Base-by-base conservation (phyloP, 1,140 invertebrate genomes). In the Spodoptera frugiperda region DNA sequence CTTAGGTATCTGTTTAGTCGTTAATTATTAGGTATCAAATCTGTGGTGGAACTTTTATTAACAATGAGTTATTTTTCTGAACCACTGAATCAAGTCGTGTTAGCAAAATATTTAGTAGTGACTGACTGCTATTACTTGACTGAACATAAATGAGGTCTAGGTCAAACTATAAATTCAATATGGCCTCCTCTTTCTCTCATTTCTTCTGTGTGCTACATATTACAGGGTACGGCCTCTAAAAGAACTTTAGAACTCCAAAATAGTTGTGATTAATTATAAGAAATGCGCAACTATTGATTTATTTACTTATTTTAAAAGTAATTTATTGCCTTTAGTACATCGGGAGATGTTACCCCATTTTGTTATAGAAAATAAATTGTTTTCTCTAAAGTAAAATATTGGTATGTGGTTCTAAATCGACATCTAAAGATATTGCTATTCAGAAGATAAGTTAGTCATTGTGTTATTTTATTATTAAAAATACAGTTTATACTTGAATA, bases 211-310 rank as follows among this genome's bases (percentile, higher is more conserved):
- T 67, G 63, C 63, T 17, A n/a, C 25, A 12, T 44, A 63, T 17
- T 63, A 51, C 70, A 73, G 70, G 70, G 68, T 71, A 71, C 19
- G 21, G 54, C 51, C 33, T 61, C 55, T 65, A 71, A 15, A n/a
- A 73, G 10, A 65, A 33, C 19, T 61, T 55, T 15, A 17, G 46
- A 76, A 76, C 59, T 65, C 74, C 61, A 76, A 48, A 44, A 48
- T 76, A 76, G 74, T 61, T 76, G 74, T 76, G 74, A 76, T 61
- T 76, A 76, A 67, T 67, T 48, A n/a, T 76, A 76, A 73, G 70
- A 44, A 21, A 30, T 9, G 14, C 53, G 21, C 10, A 55, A 55
- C 19, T 12, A 12, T 12, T n/a, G 19, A 12, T 55, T 54, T 55
- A 9, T 53, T 8, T 19, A 30, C 11, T 30, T 12, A 33, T 57